Base-by-base conservation (phyloP, 64 coral and sea anemone species). In the Montipora foliosa region DNA sequence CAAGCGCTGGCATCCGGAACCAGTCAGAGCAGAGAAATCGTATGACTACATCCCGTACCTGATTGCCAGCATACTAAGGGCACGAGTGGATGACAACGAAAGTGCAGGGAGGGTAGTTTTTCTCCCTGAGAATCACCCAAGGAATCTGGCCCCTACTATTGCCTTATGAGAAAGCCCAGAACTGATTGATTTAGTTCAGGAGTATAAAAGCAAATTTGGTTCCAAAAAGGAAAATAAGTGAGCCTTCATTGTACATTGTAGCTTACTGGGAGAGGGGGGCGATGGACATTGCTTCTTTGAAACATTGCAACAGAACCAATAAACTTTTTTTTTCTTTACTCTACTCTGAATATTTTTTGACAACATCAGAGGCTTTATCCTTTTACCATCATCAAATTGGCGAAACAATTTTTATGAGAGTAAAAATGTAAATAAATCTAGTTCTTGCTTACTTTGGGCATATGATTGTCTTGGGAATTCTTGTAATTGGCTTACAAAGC, bases 1-100 rank as follows among this genome's bases (percentile, higher is more conserved):
- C 66, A 87, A 87, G 25, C 29, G 46, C 6, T 69, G 83, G 83
- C 62, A 87, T 24, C 61, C 69, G 13, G 83, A 87, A 87, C 62
- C 47, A 46, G 83, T 71, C 0, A 87, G 19, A 12, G 69, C 37
- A 21, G 24, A 49, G 37, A 71, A 68, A 49, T 6, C 37, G 4
- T 87, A 29, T 74, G 17, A 49, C 55, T 82, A 66, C 55, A 44
- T 61, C 20, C 80, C 53, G 22, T 64, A 44, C 58, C 80, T 82
- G 53, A 61, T 82, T 21, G 80, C 80, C 53, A 61, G 12, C 21
- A 82, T 82, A 21, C 58, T 82, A 11, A 61, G 37, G 58, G 53
- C 50, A 25, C 17, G 51, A 58, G 50, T 58, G 17, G 79, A 59
- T 57, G 78, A 60, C 19, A 16, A 50, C 4, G 21, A 59, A 59